Evolutionary conservation across 2,113 vertebrate species (phyloP).

Genomic region (Ochotona curzoniae): DNA sequence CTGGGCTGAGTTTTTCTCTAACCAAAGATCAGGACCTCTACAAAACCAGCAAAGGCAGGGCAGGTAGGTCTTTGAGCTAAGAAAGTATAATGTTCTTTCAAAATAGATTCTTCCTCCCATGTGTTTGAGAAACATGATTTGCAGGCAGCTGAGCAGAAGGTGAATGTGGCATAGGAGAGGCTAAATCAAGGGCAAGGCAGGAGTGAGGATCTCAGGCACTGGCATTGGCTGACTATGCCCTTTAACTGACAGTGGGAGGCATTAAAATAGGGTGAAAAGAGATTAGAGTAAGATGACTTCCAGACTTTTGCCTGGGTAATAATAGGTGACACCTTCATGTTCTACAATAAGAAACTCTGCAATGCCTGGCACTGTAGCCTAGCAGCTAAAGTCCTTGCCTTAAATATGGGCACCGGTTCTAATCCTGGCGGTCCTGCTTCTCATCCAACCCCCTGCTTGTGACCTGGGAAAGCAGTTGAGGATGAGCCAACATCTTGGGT

Average conservation of each 20-base stretch:
- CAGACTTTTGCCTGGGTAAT: neutral
- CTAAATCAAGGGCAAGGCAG: neutral
- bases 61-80: neutral
- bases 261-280: neutral
- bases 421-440: no score
- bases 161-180: neutral
- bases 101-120: neutral
- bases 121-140: neutral
- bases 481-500: no score
- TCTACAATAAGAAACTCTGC: slow-evolving; percentile 20
- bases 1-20: neutral
- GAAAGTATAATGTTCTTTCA: neutral
- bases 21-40: neutral
- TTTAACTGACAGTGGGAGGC: neutral
- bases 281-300: neutral
- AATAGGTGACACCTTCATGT: neutral
- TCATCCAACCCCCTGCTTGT: no score
- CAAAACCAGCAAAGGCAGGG: neutral
- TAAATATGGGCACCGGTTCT: no score
- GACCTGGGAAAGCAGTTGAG: no score
- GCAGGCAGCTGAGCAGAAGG: neutral
- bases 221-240: neutral
- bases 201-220: neutral
- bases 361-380: no score
- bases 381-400: no score